Conservation (phyloP, 2,113 vertebrate species). For the Phoxinus phoxinus region DNA sequence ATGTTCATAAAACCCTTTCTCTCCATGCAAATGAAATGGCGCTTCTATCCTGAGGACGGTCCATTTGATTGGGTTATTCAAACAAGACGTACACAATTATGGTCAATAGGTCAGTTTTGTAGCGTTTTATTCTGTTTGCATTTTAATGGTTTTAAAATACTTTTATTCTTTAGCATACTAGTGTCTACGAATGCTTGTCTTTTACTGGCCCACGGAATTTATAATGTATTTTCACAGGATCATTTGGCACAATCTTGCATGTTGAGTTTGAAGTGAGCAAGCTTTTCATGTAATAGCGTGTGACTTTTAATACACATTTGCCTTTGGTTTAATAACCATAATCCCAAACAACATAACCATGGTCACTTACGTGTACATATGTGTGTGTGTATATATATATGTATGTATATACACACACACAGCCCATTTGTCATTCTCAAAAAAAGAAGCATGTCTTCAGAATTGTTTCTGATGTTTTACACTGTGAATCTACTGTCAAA, state of each 20-base stretch:
- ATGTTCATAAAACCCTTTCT: background rate
- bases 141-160: conserved; percentile 18
- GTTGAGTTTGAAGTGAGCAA: background rate
- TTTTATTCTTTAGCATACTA: background rate
- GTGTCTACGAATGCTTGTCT: conserved; percentile 5
- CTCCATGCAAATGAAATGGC: background rate
- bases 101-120: conserved; percentile 25
- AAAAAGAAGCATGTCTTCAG: background rate
- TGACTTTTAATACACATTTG: background rate
- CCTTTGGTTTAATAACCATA: background rate
- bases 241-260: background rate
- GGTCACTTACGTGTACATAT: background rate
- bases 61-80: background rate
- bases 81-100: background rate
- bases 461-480: conserved; percentile 43
- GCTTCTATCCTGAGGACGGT: background rate
- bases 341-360: background rate
- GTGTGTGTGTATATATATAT: too few relatives aligned
- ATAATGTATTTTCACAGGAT: background rate
- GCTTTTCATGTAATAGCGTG: background rate
- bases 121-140: conserved; percentile 2
- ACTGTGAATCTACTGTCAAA: conserved; percentile 43
- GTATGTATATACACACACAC: too few relatives aligned
- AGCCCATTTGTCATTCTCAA: background rate
- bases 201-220: background rate